Evolutionary conservation across 1,140 invertebrate genomes (phyloP).

Genomic region (Anagrus nilaparvatae): DNA sequence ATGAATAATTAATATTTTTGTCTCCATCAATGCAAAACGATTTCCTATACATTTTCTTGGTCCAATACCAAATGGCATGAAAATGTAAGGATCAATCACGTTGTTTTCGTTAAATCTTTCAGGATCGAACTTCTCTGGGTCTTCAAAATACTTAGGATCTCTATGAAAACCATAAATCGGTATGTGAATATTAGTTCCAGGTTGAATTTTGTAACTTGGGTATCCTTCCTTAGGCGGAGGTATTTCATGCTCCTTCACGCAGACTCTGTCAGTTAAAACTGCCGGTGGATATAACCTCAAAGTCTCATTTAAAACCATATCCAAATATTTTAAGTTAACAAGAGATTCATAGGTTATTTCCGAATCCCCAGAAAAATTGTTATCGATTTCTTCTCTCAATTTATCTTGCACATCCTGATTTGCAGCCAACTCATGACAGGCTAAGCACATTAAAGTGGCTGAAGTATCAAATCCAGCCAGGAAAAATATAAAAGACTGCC

Average conservation of each 20-base stretch:
- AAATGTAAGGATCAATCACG: constrained; percentile 34
- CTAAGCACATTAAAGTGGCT: constrained; percentile 44
- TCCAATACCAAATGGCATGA: constrained; percentile 49
- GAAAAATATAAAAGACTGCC: constrained; percentile 43
- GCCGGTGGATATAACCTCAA: constrained; percentile 48
- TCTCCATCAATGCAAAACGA: constrained; percentile 34
- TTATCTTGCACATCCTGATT: constrained; percentile 50
- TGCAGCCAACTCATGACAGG: constrained; percentile 42
- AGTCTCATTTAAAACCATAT: constrained; percentile 39
- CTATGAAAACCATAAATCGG: constrained; percentile 26
- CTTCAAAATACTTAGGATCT: constrained; percentile 29
- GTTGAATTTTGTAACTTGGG: constrained; percentile 10
- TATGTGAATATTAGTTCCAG: constrained; percentile 21
- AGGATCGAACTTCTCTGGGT: constrained; percentile 39
- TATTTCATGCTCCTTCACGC: constrained; percentile 34
- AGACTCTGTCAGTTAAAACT: constrained; percentile 37
- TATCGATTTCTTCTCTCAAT: constrained; percentile 42
- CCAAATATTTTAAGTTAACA: constrained; percentile 25
- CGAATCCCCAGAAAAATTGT: constrained; percentile 1
- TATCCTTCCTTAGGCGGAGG: constrained; percentile 9
- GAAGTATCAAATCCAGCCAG: constrained; percentile 56
- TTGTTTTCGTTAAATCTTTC: constrained; percentile 38
- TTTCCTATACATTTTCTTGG: constrained; percentile 31
- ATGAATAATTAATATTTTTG: constrained; percentile 26
- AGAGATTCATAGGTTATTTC: constrained; percentile 18